phyloP scores from a whole-genome alignment of 2,888 invertebrate species.

The Nomada ferruginata region DNA sequence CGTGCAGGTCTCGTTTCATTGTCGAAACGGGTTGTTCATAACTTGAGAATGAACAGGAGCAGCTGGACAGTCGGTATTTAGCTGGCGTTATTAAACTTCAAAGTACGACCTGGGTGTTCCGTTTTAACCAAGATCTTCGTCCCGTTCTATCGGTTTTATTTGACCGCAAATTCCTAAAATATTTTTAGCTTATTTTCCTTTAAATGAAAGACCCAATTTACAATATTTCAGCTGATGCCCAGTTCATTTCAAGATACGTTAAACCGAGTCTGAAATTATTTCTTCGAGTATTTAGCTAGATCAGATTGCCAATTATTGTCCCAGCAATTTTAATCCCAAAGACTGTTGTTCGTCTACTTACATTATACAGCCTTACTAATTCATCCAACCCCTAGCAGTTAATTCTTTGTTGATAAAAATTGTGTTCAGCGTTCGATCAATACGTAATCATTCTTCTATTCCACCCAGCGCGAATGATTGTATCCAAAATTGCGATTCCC shows the following conservation, averaged over 20 bases:
- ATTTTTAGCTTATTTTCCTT: not conserved
- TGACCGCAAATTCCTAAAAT: not conserved
- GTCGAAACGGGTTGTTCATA: constrained; percentile 33
- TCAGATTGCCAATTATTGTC: no score
- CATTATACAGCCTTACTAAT: no score
- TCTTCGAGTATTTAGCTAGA: no score
- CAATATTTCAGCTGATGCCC: no score
- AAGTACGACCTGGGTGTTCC: constrained; percentile 25
- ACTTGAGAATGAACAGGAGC: constrained; percentile 34
- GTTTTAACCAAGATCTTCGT: constrained; percentile 4
- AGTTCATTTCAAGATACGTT: no score
- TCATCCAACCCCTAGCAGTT: no score
- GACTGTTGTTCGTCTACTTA: no score
- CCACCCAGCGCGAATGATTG: not conserved
- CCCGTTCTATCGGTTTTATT: not conserved
- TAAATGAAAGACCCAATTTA: no score
- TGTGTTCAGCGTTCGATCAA: not conserved
- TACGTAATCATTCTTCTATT: not conserved
- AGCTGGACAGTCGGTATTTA: constrained; percentile 28
- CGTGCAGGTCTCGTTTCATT: constrained; percentile 21
- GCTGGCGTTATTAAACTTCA: constrained; percentile 38
- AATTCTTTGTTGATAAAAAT: no score
- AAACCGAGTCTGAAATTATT: no score
- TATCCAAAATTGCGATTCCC: not conserved
- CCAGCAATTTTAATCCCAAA: no score